Evolutionary conservation across 1,140 invertebrate genomes (phyloP), one percentile per base, ranked within the genome.

Genomic region (Drosophila chauvacae): DNA sequence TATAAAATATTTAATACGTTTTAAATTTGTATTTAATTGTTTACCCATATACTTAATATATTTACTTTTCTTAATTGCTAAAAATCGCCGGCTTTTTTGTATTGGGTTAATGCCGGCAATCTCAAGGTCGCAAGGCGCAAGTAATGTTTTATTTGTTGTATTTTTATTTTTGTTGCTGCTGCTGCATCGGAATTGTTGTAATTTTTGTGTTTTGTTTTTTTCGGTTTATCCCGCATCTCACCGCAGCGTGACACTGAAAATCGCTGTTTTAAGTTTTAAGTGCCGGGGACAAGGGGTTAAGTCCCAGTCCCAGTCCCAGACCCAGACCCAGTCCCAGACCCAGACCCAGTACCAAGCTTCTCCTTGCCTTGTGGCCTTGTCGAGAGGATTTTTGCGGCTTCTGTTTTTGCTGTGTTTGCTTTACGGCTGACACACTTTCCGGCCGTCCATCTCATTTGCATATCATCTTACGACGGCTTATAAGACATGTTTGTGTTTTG

Each of bases 211-310:
- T 47, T 55, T 13, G 18, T 20, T 55, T 37, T 55, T 55, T 55
- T 56, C 18, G 20, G 33, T 55, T 74, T 64, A 74, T 48, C 53
- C 57, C 41, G 72, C 64, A 55, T 51, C 79, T 53, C 60, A 11
- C 33, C 66, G 57, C 63, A 70, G 70, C 76, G 64, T 86, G 82
- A 86, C 82, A 81, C 74, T 86, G 82, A 85, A 85, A 81, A 64
- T 78, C 23, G 20, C n/a, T 39, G 13, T 18, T 41, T n/a, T 28
- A 42, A 48, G 55, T 20, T 47, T 44, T 65, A 39, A 62, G 45
- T 18, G 20, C 30, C 28, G 37, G 47, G 26, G 13, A 45, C 35
- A 42, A 45, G 33, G 23, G 48, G 53, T 18, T 23, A 11, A 18
- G 35, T 62, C 59, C 33, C 35, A 71, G 51, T 53, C 53, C 33